Base-by-base conservation (phyloP, 2,888 invertebrate genomes). In the Mayetiola destructor region DNA sequence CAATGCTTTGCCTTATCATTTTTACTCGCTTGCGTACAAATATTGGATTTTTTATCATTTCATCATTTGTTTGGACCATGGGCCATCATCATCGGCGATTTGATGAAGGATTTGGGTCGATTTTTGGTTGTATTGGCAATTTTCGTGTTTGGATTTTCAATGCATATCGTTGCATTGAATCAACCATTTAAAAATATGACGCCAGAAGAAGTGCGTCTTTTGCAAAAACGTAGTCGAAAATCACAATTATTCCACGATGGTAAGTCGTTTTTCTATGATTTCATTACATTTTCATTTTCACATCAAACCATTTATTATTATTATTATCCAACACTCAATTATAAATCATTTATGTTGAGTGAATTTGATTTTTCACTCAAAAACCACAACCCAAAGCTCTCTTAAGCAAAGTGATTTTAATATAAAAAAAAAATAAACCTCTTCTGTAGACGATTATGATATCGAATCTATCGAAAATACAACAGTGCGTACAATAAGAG, bases 21-120 rank as follows among this genome's bases (percentile, higher is more conserved):
- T 70, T 79, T 99, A 60, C 77, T 96, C 65, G 94, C 95, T 57
- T 99, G 97, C 75, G 94, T 99, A 55, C 95, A 97, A 75, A 91
- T 97, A 66, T 77, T 97, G 67, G 93, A 94, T 76, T 99, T 99
- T 72, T 76, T 99, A 55, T 96, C 96, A 23, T 99, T 99, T 71
- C 99, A 99, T 73, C 94, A 99, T 74, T 79, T 99, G 20, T 99
- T 99, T 70, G 99, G 99, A 53, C 99, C 99, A 0, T 99, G 99
- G 99, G 97, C 97, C 32, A 99, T 99, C 68, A 99, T 99, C 70
- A 99, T 99, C 67, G 90, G 96, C 21, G 89, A 91, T 72, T 76
- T 91, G 58, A 85, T 91, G 81, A 91, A 91, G 71, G 94, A 95
- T 72, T 77, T 95, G 64, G 90, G 90, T n/a, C 79, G 94, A 68